A percentile compares a stretch with the other conserved stretches of the same genome.
phyloP scores from a whole-genome alignment of 1,140 invertebrate species.

The Temnothorax longispinosus region DNA sequence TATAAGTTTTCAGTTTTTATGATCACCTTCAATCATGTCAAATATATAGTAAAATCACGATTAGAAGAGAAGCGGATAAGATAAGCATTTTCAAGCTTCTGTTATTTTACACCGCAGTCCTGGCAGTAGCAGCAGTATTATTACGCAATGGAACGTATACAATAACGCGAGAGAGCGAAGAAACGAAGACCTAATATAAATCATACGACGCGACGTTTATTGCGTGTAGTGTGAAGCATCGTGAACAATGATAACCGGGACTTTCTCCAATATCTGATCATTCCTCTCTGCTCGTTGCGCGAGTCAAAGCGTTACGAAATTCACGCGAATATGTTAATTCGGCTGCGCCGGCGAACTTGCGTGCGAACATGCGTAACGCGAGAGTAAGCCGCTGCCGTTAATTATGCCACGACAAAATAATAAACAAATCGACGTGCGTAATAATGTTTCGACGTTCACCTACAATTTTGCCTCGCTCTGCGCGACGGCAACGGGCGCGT shows the following conservation, averaged over 20 bases:
- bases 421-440: not conserved
- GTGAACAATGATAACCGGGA: conserved; percentile 21
- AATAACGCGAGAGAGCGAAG: not conserved
- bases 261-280: conserved; percentile 36
- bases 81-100: no score
- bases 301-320: not conserved
- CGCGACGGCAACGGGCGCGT: not conserved
- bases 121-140: no score
- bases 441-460: not conserved
- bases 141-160: no score
- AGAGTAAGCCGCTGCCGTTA: not conserved
- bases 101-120: no score
- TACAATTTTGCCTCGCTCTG: not conserved
- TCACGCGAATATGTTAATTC: not conserved
- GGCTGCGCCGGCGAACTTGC: not conserved
- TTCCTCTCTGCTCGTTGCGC: not conserved
- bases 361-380: not conserved
- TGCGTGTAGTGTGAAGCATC: not conserved
- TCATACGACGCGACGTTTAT: not conserved
- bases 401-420: conserved; percentile 17
- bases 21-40: no score
- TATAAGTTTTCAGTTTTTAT: no score
- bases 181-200: conserved; percentile 3
- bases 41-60: no score
- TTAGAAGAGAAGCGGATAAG: no score